These are phyloP conservation scores for Leptopilina drosophilae DNA, from an alignment of 2,888 invertebrate species.

Conservation along the genomic window DNA sequence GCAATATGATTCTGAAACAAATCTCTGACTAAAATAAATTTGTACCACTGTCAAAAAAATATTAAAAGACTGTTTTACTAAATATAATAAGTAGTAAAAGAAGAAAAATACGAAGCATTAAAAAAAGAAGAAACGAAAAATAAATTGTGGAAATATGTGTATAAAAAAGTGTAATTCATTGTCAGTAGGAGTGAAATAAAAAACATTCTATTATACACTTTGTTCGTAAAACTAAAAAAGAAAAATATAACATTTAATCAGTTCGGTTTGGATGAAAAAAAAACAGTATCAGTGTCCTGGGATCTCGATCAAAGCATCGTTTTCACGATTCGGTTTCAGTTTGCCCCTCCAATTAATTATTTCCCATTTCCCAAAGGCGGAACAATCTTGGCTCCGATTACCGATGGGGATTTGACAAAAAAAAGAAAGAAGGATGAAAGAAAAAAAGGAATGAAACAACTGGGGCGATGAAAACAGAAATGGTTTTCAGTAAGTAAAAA, in stretches of 20 bases:
- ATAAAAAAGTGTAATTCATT: no score
- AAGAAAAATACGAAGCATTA: no score
- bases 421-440: no score
- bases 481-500: slow-evolving; percentile 25
- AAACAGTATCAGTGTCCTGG: not conserved
- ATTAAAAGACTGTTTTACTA: no score
- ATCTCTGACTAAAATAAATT: no score
- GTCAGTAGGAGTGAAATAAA: not conserved
- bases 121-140: no score
- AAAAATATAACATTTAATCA: slow-evolving; percentile 3
- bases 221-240: not conserved
- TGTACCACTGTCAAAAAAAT: no score
- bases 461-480: slow-evolving; percentile 19
- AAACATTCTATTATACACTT: not conserved
- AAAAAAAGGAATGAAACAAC: slow-evolving; percentile 28
- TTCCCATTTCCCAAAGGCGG: slow-evolving; percentile 29
- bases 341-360: slow-evolving; percentile 30
- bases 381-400: slow-evolving; percentile 18
- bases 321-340: slow-evolving; percentile 12
- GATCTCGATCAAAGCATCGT: slow-evolving; percentile 31
- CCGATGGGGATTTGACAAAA: not conserved
- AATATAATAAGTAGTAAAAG: no score
- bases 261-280: not conserved
- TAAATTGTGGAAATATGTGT: no score
- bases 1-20: no score